Conservation (phyloP, 1,140 invertebrate genomes). For the Neomicropteryx cornuta region DNA sequence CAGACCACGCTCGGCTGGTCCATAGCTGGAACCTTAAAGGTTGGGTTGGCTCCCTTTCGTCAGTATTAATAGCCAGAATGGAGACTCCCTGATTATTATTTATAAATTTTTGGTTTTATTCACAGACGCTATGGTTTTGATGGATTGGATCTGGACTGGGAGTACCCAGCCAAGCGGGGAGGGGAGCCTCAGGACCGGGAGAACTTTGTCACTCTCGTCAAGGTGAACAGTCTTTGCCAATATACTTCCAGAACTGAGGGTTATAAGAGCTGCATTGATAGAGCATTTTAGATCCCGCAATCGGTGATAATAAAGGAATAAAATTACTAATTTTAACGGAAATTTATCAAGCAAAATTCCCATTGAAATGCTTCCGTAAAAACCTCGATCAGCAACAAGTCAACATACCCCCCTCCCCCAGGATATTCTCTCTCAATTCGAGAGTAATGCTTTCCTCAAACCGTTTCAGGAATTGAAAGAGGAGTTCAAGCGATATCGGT, state of each 20-base stretch:
- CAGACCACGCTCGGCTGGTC: no score
- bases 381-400: no score
- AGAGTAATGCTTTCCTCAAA: no score
- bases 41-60: background rate
- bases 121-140: constrained; percentile 64
- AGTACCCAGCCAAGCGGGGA: constrained; percentile 66
- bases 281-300: no score
- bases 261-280: no score
- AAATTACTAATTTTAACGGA: constrained; percentile 1
- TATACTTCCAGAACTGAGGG: no score
- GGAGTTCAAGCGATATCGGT: constrained; percentile 24
- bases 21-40: no score
- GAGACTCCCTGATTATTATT: background rate
- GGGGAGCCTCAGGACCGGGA: constrained; percentile 61
- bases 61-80: background rate
- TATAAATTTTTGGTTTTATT: constrained; percentile 13
- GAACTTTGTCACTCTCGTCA: constrained; percentile 64
- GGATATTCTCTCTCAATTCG: no score
- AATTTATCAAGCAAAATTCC: constrained; percentile 5
- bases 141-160: constrained; percentile 77
- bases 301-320: background rate
- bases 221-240: constrained; percentile 39
- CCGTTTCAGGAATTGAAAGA: constrained; percentile 35
- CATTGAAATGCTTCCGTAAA: no score
- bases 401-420: no score